Evolutionary conservation across 2,888 invertebrate genomes (phyloP), one percentile per base, ranked within the genome.

Genomic region (Proisotoma minuta): DNA sequence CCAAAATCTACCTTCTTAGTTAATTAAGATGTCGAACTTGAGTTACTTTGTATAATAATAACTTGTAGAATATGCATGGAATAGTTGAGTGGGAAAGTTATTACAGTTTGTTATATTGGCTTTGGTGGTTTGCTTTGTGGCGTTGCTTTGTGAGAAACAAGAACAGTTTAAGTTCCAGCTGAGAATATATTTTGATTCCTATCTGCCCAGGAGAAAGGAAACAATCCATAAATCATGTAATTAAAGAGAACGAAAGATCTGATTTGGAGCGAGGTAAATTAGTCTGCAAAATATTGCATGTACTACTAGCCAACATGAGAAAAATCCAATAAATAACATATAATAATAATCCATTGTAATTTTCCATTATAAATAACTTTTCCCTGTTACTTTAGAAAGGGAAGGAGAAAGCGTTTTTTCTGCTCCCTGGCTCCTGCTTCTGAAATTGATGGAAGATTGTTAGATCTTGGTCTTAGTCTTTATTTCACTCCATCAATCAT

Each of bases 401-500:
- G n/a, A n/a, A n/a, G n/a, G n/a, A n/a, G n/a, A n/a, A n/a, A n/a
- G n/a, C n/a, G n/a, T n/a, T n/a, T n/a, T n/a, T n/a, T n/a, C 34
- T 34, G 34, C 34, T 34, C 34, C 34, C 34, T 10, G 8, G 34
- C 34, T 34, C 8, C 34, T 15, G 8, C 34, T 34, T 34, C 34
- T 34, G 8, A 34, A 18, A 4, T 15, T 43, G 43, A 43, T 43
- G 43, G 43, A 43, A 43, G 43, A 43, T 43, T 43, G 43, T 15
- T 43, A n/a, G n/a, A n/a, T n/a, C n/a, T n/a, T n/a, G n/a, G n/a
- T n/a, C n/a, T n/a, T n/a, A n/a, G n/a, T 56, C 43, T 28, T 56
- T 43, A 56, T 23, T 29, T n/a, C 28, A 34, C 43, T 58, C 54
- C 60, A 60, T 64, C 64, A 60, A 60, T 64, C 64, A 62, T 61